phyloP scores from a whole-genome alignment of 2,113 vertebrate species.

The Tapirus terrestris region DNA sequence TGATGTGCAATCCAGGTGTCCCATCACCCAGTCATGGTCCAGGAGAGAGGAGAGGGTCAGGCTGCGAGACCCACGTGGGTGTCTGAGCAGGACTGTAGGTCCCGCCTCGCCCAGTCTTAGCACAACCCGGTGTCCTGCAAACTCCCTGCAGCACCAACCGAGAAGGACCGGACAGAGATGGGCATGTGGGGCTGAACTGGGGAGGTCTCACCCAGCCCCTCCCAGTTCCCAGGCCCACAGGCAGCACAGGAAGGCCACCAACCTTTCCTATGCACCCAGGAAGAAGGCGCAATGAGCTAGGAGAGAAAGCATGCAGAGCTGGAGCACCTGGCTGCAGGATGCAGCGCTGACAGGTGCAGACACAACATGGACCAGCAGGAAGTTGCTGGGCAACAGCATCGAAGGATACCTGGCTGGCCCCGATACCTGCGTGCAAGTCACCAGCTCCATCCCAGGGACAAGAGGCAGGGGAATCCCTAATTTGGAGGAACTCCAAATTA shows the following conservation, averaged over 20 bases:
- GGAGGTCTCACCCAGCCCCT: no score
- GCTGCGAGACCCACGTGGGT: rapidly evolving
- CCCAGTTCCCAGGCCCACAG: background rate
- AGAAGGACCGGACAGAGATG: background rate
- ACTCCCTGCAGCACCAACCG: background rate
- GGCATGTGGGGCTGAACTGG: no score
- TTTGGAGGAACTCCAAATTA: background rate
- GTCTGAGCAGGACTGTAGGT: background rate
- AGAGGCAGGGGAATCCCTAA: background rate
- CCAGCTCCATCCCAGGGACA: background rate
- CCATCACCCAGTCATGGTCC: background rate
- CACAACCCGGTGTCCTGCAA: rapidly evolving
- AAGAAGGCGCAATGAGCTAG: background rate
- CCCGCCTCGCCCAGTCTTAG: rapidly evolving
- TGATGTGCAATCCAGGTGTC: background rate
- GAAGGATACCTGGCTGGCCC: background rate
- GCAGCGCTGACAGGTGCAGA: background rate
- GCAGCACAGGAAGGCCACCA: background rate
- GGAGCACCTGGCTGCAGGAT: background rate
- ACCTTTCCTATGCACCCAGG: rapidly evolving
- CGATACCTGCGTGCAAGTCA: rapidly evolving
- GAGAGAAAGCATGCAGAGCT: background rate
- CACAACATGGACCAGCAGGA: background rate
- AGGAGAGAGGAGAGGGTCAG: background rate
- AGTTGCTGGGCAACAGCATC: background rate